phyloP scores from a whole-genome alignment of 2,888 invertebrate species.

The Metellina segmentata region DNA sequence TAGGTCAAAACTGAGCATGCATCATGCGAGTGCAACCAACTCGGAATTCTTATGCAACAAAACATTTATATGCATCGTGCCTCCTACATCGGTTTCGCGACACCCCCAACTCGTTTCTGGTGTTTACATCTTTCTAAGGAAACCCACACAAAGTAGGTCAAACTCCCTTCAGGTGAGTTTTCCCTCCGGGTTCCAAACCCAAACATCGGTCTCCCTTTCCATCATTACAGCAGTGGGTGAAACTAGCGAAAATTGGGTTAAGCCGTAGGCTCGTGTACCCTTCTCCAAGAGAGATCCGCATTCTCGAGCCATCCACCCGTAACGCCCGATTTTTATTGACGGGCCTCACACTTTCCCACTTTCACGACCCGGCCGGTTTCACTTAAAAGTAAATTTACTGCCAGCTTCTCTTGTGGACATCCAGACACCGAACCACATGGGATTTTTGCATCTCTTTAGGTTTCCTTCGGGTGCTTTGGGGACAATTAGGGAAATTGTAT shows the following conservation, averaged over 20 bases:
- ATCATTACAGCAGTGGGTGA: conserved; percentile 30
- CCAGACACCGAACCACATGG: too few relatives aligned
- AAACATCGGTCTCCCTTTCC: conserved; percentile 40
- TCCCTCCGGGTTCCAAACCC: background rate
- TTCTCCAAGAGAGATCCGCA: conserved; percentile 44
- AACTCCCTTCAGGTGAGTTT: background rate
- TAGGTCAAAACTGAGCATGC: background rate
- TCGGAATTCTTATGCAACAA: background rate
- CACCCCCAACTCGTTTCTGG: background rate
- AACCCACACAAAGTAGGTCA: conserved; percentile 10
- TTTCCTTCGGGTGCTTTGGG: too few relatives aligned
- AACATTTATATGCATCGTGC: too few relatives aligned
- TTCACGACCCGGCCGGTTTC: conserved; percentile 11
- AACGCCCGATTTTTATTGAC: background rate
- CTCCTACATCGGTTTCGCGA: background rate
- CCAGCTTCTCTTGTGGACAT: background rate
- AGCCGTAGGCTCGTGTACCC: conserved; percentile 21
- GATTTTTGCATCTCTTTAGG: too few relatives aligned
- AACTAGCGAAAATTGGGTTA: conserved; percentile 29
- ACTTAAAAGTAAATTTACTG: background rate
- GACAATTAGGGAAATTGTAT: too few relatives aligned
- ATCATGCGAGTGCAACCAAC: background rate
- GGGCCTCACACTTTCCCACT: conserved; percentile 25
- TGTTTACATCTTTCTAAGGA: background rate
- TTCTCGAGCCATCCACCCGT: conserved; percentile 38